A percentile compares a stretch with the other conserved stretches of the same genome.
phyloP scores from a whole-genome alignment of 2,113 vertebrate genomes.

The Elephas maximus region DNA sequence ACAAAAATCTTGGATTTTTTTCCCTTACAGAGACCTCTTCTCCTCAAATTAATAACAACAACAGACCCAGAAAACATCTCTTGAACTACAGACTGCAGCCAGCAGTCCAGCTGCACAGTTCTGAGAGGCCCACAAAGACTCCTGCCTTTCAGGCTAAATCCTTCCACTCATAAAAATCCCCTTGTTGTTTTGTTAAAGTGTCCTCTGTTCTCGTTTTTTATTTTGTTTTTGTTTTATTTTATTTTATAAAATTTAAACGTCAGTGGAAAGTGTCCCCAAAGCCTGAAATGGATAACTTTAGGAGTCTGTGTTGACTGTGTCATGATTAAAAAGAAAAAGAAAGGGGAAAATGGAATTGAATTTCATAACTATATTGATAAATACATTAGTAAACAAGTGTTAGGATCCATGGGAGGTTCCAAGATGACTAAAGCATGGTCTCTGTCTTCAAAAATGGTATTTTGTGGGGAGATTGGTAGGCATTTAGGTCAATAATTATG shows the following conservation, averaged over 20 bases:
- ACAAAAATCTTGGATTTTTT: conserved; percentile 75
- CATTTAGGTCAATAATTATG: not conserved
- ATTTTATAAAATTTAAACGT: conserved; percentile 49
- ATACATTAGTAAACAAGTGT: not conserved
- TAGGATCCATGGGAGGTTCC: not conserved
- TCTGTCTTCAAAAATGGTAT: not conserved
- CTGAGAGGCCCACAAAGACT: conserved; percentile 79
- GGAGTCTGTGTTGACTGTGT: not conserved
- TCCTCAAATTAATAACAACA: conserved; percentile 83
- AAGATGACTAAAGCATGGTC: not conserved
- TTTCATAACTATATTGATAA: not conserved
- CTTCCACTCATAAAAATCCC: conserved; percentile 69
- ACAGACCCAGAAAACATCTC: conserved; percentile 77
- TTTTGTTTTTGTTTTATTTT: conserved; percentile 57
- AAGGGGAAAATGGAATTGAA: not conserved
- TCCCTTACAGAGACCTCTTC: conserved; percentile 64
- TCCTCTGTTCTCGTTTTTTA: conserved; percentile 27
- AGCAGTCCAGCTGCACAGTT: conserved; percentile 83
- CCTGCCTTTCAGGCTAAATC: conserved; percentile 80
- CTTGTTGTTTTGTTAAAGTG: conserved; percentile 60
- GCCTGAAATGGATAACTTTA: not conserved
- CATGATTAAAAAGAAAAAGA: conserved; percentile 22
- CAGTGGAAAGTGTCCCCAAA: not conserved
- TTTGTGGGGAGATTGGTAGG: not conserved
- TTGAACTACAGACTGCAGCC: conserved; percentile 53